Percentiles rank a stretch among this genome's conserved stretches.
phyloP scores from a whole-genome alignment of 2,888 invertebrate species.

The Erebia ligea region DNA sequence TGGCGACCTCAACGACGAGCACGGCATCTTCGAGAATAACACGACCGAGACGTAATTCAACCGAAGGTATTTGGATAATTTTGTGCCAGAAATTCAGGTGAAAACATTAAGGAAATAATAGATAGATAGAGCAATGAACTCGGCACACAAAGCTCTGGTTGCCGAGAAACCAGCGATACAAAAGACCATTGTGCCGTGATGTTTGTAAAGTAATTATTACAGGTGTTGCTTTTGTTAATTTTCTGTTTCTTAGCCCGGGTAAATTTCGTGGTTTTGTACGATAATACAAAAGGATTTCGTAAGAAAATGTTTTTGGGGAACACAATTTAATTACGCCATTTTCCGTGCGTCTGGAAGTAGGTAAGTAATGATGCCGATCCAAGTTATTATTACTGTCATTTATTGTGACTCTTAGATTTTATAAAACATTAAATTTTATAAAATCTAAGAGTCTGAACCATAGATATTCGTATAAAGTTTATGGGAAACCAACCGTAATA shows the following conservation, averaged over 20 bases:
- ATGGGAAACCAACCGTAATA: too few relatives aligned
- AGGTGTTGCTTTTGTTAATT: constrained; percentile 24
- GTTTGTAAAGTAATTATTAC: constrained; percentile 21
- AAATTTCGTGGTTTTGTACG: not conserved
- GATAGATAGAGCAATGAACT: constrained; percentile 57
- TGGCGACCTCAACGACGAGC: not conserved
- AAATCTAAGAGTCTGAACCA: too few relatives aligned
- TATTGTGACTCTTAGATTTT: too few relatives aligned
- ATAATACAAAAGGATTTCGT: not conserved
- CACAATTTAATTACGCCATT: not conserved
- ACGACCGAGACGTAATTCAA: constrained; percentile 50
- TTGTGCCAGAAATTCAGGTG: constrained; percentile 67
- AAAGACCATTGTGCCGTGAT: constrained; percentile 45
- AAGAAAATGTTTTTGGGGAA: not conserved
- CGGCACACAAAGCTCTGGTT: constrained; percentile 42
- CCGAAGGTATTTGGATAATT: constrained; percentile 62
- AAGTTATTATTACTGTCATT: too few relatives aligned
- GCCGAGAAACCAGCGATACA: constrained; percentile 50
- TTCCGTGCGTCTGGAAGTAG: not conserved
- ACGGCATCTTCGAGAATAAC: not conserved
- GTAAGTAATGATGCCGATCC: too few relatives aligned
- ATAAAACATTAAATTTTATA: too few relatives aligned
- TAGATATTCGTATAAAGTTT: too few relatives aligned
- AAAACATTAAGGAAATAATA: constrained; percentile 48
- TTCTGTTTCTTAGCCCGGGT: constrained; percentile 13